Evolutionary conservation across 2,113 vertebrate species (phyloP).

Genomic region (Onychorhynchus coronatus): DNA sequence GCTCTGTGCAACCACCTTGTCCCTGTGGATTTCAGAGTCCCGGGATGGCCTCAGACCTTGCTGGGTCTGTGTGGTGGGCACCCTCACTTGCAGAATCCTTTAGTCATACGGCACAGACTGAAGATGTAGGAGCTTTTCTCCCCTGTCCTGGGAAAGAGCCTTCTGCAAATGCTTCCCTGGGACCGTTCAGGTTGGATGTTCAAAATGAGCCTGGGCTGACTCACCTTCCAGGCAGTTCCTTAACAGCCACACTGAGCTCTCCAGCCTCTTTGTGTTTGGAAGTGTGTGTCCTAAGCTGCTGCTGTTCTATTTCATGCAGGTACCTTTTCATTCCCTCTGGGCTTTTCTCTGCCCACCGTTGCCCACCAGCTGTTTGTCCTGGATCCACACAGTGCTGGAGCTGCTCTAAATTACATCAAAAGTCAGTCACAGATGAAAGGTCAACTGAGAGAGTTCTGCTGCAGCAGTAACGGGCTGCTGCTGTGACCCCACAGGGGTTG

Average conservation of each 20-base stretch:
- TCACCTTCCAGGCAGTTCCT: neutral
- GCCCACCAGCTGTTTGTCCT: neutral
- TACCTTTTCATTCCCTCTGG: neutral
- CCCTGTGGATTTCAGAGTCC: fast-evolving
- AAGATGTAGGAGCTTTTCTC: neutral
- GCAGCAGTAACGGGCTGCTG: neutral
- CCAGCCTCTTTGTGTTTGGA: neutral
- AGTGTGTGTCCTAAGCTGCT: neutral
- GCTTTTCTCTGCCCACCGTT: neutral
- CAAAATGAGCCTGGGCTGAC: neutral
- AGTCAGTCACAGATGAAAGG: neutral
- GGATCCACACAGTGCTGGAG: neutral
- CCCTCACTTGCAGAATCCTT: neutral
- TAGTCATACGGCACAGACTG: neutral
- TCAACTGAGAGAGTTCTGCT: neutral
- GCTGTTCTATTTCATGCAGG: neutral
- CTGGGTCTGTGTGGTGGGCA: neutral
- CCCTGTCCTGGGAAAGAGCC: neutral
- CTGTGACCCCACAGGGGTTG: neutral
- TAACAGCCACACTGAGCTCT: neutral
- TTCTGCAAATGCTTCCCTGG: neutral
- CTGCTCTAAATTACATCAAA: neutral
- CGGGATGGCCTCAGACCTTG: fast-evolving
- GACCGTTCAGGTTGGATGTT: neutral
- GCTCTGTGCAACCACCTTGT: neutral